Evolutionary conservation across 2,797 vertebrate species (phyloP).

Genomic region (Amazona finschi): DNA sequence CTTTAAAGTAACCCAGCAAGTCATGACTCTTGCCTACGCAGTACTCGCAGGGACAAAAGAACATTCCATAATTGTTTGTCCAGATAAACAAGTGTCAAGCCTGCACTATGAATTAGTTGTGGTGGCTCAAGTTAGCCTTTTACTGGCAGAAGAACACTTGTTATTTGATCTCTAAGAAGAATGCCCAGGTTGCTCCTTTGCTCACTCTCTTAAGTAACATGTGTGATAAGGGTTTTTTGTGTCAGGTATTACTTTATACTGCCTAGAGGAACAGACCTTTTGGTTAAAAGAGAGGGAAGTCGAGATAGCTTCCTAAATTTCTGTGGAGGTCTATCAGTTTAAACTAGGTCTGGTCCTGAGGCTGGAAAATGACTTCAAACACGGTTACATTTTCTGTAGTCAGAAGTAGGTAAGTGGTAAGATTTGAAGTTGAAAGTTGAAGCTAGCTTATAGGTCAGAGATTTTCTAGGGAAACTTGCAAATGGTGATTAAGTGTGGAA

Average conservation of each 20-base stretch:
- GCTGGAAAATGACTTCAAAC: neutral
- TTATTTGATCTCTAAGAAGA: constrained; percentile 17
- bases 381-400: neutral
- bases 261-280: neutral
- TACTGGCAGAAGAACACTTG: constrained; percentile 2
- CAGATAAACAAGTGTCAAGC: constrained; percentile 61
- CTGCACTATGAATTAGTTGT: constrained; percentile 21
- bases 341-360: neutral
- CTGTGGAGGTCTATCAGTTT: neutral
- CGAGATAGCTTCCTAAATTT: neutral
- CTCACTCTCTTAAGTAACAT: neutral
- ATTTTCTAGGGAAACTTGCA: neutral
- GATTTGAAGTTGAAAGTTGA: neutral
- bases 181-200: neutral
- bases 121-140: constrained; percentile 32
- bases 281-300: neutral
- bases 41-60: constrained; percentile 37
- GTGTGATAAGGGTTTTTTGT: neutral
- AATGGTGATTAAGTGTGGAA: neutral
- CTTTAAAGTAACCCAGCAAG: constrained; percentile 40
- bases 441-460: neutral
- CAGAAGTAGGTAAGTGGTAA: neutral
- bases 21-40: neutral
- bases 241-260: neutral
- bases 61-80: constrained; percentile 61